Conservation (phyloP, 2,888 invertebrate genomes). For the Cephus spinipes region DNA sequence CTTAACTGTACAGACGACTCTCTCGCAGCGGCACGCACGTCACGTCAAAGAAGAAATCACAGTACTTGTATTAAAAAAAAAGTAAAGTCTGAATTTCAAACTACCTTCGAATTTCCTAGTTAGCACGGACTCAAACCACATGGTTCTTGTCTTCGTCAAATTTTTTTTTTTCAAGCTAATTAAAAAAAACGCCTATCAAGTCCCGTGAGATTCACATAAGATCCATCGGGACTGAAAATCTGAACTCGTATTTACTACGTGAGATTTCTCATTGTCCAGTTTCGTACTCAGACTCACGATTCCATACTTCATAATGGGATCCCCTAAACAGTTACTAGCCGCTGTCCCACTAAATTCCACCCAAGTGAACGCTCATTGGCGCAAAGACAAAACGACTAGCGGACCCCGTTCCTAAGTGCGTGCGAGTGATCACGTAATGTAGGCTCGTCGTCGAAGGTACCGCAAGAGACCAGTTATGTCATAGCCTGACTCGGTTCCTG, state of each 20-base stretch:
- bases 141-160: neutral
- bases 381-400: conserved; percentile 3
- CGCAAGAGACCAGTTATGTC: conserved; percentile 63
- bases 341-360: neutral
- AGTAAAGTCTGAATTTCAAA: neutral
- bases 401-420: conserved; percentile 14
- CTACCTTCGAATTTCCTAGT: neutral
- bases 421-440: conserved; percentile 61
- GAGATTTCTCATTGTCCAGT: neutral
- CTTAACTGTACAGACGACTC: conserved; percentile 54
- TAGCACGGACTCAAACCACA: neutral
- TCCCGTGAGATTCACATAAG: neutral
- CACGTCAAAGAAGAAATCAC: conserved; percentile 27
- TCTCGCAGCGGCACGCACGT: conserved; percentile 28
- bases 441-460: conserved; percentile 64
- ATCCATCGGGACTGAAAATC: neutral
- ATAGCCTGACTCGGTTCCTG: conserved; percentile 42
- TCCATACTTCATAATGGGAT: neutral
- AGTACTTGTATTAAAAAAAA: neutral
- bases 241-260: neutral
- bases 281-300: neutral
- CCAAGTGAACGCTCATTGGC: neutral
- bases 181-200: neutral
- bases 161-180: neutral
- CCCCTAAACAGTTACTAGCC: neutral